Evolutionary conservation across 2,888 invertebrate species (phyloP), one percentile per base, ranked within the genome.

Genomic region (Danaus chrysippus): DNA sequence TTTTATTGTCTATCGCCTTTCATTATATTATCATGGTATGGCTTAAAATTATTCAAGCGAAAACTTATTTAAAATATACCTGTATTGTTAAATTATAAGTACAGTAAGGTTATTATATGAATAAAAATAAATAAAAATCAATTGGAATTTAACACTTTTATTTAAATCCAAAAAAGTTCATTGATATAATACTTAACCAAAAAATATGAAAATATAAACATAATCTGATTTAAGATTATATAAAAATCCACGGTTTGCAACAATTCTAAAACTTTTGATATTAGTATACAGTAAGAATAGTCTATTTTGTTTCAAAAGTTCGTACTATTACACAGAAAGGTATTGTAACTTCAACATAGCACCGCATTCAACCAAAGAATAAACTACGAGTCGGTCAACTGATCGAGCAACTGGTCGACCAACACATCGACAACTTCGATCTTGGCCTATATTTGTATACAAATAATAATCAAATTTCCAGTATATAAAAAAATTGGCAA

Each of bases 1-100:
- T 81, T 81, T 64, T 59, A 53, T 66, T 56, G 17, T 42, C 34
- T 34, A 17, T 11, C 52, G 53, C 13, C 5, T 12, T 42, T 12
- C 23, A 34, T 1, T 6, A 34, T 34, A 44, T 10, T 12, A 34
- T 54, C 12, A 54, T 43, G 11, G 11, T 1, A 43, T 43, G 11
- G 43, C n/a, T 43, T 8, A 43, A 43, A 43, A 1, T 43, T 11
- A n/a, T 43, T 43, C n/a, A n/a, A n/a, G 43, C 3, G 6, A 43
- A n/a, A 43, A n/a, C n/a, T 0, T 43, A n/a, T 43, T 12, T 43
- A 43, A n/a, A 5, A 43, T 34, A 34, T 34, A 34, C 23, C 23
- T 34, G 23, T 34, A 34, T 34, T 34, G 23, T 34, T 34, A 34
- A 34, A 34, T 34, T 5, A 34, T 46, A n/a, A n/a, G 9, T 17